Conservation (phyloP, 2,888 invertebrate species). For the Dolomedes plantarius region DNA sequence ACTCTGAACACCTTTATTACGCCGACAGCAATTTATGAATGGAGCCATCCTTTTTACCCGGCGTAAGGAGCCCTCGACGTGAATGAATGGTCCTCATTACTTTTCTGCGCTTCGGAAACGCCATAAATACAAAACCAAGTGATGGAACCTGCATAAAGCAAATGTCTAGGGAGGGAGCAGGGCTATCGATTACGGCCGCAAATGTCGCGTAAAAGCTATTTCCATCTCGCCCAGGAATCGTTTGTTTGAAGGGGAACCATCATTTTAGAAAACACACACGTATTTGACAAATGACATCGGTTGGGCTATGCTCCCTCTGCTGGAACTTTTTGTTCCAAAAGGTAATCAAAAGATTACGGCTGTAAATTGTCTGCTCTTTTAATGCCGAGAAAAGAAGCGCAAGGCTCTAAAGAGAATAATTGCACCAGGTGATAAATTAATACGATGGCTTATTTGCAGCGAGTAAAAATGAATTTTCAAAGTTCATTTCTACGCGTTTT, state of each 20-base stretch:
- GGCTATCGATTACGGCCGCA: constrained; percentile 50
- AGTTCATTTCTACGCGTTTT: no score
- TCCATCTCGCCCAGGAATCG: constrained; percentile 37
- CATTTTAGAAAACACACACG: constrained; percentile 30
- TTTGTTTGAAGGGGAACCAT: constrained; percentile 56
- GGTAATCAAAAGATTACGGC: neutral
- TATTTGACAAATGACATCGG: neutral
- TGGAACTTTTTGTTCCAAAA: neutral
- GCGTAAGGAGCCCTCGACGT: neutral
- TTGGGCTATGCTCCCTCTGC: neutral
- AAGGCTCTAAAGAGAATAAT: neutral
- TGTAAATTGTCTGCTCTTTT: neutral
- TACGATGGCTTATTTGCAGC: no score
- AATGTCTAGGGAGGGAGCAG: constrained; percentile 40
- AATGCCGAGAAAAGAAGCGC: neutral
- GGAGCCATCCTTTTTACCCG: neutral
- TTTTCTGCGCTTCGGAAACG: constrained; percentile 29
- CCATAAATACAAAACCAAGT: constrained; percentile 70
- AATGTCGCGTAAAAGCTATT: constrained; percentile 53
- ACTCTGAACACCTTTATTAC: neutral
- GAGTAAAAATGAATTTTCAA: no score
- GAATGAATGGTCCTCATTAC: constrained; percentile 44
- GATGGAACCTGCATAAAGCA: constrained; percentile 56
- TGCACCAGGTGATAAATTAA: no score
- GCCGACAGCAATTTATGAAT: neutral